phyloP scores from a whole-genome alignment of 2,888 invertebrate genomes.

The Campoletis raptor region DNA sequence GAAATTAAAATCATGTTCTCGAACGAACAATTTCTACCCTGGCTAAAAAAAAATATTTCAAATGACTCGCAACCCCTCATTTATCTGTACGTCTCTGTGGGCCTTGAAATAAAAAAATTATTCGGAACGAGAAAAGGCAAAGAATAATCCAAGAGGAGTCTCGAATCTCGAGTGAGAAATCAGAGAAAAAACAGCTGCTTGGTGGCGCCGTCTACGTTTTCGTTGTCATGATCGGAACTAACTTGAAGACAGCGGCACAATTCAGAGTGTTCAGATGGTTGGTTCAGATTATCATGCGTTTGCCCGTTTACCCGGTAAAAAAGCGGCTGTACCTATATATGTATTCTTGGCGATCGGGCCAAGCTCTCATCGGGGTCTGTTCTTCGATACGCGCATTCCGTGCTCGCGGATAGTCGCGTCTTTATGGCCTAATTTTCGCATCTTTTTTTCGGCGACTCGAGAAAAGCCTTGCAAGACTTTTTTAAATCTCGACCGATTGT shows the following conservation, averaged over 20 bases:
- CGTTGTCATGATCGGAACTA: neutral
- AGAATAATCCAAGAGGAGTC: too few relatives aligned
- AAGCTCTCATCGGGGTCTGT: neutral
- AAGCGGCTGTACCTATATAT: neutral
- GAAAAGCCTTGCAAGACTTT: neutral
- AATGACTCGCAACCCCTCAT: too few relatives aligned
- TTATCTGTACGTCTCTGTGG: too few relatives aligned
- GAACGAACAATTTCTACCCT: too few relatives aligned
- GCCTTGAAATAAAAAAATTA: too few relatives aligned
- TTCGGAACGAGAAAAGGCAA: too few relatives aligned
- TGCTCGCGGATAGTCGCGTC: conserved; percentile 15
- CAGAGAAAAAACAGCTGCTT: too few relatives aligned
- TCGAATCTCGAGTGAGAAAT: too few relatives aligned
- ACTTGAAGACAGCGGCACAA: neutral
- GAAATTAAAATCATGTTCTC: too few relatives aligned
- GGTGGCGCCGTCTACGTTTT: neutral
- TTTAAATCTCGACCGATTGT: neutral
- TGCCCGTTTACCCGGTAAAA: neutral
- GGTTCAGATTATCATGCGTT: neutral
- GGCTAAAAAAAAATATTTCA: too few relatives aligned
- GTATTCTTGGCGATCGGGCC: neutral
- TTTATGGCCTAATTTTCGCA: conserved; percentile 29
- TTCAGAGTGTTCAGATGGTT: conserved; percentile 1
- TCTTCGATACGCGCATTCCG: conserved; percentile 1
- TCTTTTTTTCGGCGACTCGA: conserved; percentile 4